phyloP scores from a whole-genome alignment of 2,888 invertebrate species.

The Panorpa germanica region DNA sequence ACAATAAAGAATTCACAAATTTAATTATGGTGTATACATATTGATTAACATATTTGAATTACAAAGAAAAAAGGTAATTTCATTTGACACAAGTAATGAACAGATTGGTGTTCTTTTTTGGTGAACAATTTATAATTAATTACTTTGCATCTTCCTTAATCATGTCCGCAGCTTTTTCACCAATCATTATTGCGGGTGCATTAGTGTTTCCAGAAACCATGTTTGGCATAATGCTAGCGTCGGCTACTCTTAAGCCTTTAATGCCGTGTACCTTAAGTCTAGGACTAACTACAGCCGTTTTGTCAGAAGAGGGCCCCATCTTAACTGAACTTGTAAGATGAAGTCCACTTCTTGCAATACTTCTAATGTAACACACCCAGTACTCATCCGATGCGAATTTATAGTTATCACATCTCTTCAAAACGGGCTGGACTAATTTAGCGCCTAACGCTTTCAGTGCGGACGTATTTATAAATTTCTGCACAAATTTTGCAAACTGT shows the following conservation, averaged over 20 bases:
- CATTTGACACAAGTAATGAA: no score
- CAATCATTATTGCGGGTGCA: conserved; percentile 10
- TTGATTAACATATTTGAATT: no score
- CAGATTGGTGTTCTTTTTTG: no score
- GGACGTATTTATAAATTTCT: conserved; percentile 20
- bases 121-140: no score
- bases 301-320: conserved; percentile 52
- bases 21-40: no score
- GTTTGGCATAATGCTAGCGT: conserved; percentile 63
- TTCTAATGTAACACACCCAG: conserved; percentile 55
- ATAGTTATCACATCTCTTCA: conserved; percentile 21
- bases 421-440: conserved; percentile 18
- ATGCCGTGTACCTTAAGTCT: conserved; percentile 49
- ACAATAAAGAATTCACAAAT: no score
- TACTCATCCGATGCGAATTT: conserved; percentile 31
- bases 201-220: conserved; percentile 47
- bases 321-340: conserved; percentile 57
- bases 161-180: conserved; percentile 10
- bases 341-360: conserved; percentile 62
- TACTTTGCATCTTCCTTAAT: conserved; percentile 9
- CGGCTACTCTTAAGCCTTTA: no score
- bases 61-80: no score
- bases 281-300: conserved; percentile 54
- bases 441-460: conserved; percentile 21
- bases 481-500: conserved; percentile 38